Evolutionary conservation across 2,113 vertebrate genomes (phyloP), one percentile per base, ranked within the genome.

Genomic region (Sylvilagus bachmani): DNA sequence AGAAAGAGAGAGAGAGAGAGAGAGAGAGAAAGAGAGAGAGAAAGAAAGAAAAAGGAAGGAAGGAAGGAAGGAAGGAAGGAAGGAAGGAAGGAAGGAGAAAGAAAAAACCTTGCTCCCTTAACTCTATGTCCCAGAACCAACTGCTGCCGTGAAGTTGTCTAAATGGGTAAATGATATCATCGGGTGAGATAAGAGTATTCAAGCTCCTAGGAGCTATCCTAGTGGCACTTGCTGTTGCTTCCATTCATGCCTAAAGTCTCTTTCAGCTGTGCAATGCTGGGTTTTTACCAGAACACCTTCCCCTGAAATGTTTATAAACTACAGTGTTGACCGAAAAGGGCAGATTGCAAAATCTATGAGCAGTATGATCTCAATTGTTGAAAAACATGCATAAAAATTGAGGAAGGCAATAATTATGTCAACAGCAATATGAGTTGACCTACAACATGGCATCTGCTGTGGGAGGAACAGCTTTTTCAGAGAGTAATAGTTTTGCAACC

Each of bases 321-420:
- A 75, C 2, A 66, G 25, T 51, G 33, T 82, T 86, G 90, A 77
- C 67, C 69, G 58, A 53, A 95, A 74, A 85, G 64, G 90, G 33
- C 31, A 75, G 74, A 64, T 74, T 85, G 33, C 33, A 96, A 94
- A 77, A 79, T 93, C 33, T 55, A 83, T 70, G 22, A 53, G 77
- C 10, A 29, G 0, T 44, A 31, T 86, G 33, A 66, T 78, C 58
- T 94, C 33, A 78, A 1, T 70, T 70, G 25, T 78, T 49, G 25
- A 95, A 67, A 91, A 93, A 78, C 74, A 74, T 16, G 31, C 5
- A 58, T 92, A 61, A 58, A 66, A 62, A 51, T 55, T 90, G 79
- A 86, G 66, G n/a, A 79, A 67, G 13, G 51, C 49, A 88, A 61
- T 31, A 89, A 89, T 81, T 90, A 70, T 38, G 29, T 87, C 71